Evolutionary conservation across 2,113 vertebrate species (phyloP), one percentile per base, ranked within the genome.

Genomic region (Cephalophus harveyi): DNA sequence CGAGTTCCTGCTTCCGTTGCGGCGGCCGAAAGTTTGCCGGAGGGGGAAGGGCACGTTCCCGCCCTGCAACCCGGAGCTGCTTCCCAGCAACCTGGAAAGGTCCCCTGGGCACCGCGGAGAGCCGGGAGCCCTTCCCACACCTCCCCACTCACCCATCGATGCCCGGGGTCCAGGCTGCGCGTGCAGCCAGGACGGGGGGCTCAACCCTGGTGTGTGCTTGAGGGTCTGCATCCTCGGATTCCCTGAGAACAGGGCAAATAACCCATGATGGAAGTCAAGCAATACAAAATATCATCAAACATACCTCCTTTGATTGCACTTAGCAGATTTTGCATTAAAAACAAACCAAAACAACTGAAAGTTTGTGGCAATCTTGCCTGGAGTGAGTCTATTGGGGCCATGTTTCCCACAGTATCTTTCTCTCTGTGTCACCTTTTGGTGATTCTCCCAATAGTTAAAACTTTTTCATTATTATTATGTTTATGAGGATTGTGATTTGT

Each of bases 1-100:
- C 84, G 48, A 98, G 97, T 98, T 98, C 98, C 98, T 94, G 97
- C 94, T 98, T 98, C 97, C 97, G 97, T 86, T 21, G 64, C 96
- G 25, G 89, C 40, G 2, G 43, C 90, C 1, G 23, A 96, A 97
- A 98, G 96, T 97, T 97, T 90, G 88, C 67, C 1, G 30, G 62
- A 8, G 76, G 67, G 60, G 95, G 95, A 9, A 90, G 97, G 94
- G 88, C 90, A 17, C 91, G 78, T 90, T 78, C 95, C 92, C 52
- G 81, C 92, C 86, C 94, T 50, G 94, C 98, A 95, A 97, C 97
- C 96, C 89, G 97, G 97, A 96, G 94, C 97, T 96, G 94, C 95
- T 97, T 96, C 92, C 84, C 71, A 0, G 81, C 94, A 21, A 85
- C 71, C 12, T 28, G 25, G 33, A 50, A 74, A 8, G 9, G 64